Conservation (phyloP, 2,113 vertebrate genomes). For the Phoenicopterus ruber region DNA sequence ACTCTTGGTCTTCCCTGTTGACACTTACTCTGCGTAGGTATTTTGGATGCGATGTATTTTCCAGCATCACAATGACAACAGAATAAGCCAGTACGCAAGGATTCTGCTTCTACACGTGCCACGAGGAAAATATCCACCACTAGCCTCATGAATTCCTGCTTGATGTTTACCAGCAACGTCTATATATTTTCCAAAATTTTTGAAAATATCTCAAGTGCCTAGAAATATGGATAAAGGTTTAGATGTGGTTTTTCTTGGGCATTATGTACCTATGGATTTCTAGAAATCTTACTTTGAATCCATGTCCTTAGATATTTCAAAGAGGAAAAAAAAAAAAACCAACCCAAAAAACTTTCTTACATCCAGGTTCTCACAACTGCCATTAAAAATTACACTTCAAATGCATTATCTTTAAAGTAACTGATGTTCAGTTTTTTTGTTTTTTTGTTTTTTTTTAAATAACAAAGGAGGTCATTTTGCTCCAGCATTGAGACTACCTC, state of each 20-base stretch:
- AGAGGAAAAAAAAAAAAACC: neutral
- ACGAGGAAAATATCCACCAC: neutral
- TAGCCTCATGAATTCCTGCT: neutral
- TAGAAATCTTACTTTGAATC: neutral
- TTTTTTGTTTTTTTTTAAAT: neutral
- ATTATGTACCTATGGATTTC: neutral
- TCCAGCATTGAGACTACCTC: neutral
- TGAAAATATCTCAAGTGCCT: neutral
- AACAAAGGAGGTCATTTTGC: neutral
- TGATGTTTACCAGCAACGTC: neutral
- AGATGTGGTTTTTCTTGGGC: neutral
- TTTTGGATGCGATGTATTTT: neutral
- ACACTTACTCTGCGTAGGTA: accelerated
- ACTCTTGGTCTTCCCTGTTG: neutral
- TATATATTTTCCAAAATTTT: neutral
- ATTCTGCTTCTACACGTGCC: neutral
- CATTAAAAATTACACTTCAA: neutral
- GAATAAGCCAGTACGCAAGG: neutral
- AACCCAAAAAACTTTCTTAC: neutral
- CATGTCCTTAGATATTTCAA: neutral
- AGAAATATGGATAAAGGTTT: neutral
- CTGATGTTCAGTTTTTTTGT: neutral
- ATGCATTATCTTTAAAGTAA: neutral
- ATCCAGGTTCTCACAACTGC: neutral
- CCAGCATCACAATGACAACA: neutral